A percentile compares a stretch with the other conserved stretches of the same genome.
Evolutionary conservation across 2,113 vertebrate species (phyloP).

Genomic region (Tragelaphus imberbis): DNA sequence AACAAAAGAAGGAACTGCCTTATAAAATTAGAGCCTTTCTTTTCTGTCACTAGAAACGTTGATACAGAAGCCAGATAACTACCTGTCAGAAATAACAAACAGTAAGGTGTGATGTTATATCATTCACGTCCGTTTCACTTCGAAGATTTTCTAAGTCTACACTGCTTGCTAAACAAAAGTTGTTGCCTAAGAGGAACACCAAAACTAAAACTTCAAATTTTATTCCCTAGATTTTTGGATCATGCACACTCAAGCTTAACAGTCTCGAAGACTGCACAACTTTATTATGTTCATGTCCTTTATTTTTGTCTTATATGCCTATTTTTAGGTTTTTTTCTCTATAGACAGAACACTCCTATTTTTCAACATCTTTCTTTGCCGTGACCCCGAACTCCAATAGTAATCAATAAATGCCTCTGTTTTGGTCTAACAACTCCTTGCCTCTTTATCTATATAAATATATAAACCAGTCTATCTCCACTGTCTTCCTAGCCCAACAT

Average conservation of each 20-base stretch:
- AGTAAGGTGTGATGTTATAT: background rate
- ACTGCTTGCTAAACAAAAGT: background rate
- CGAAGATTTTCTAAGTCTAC: background rate
- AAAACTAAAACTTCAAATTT: conserved; percentile 13
- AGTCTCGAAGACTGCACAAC: background rate
- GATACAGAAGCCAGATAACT: background rate
- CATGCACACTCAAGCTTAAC: background rate
- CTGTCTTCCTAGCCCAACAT: background rate
- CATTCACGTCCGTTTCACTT: background rate
- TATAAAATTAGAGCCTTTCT: background rate
- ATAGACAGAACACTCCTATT: background rate
- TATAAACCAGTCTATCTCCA: background rate
- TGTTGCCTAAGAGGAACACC: background rate
- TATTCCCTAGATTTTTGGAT: background rate
- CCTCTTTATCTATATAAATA: background rate
- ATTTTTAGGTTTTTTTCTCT: background rate
- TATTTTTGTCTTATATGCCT: background rate
- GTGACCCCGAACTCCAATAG: background rate
- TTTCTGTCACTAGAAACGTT: background rate
- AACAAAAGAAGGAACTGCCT: background rate
- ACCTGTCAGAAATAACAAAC: background rate
- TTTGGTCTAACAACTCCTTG: background rate
- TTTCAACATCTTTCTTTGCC: background rate
- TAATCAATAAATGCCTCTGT: background rate
- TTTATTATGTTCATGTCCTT: background rate